Conservation (phyloP, 2,888 invertebrate genomes). For the Pherbina coryleti region DNA sequence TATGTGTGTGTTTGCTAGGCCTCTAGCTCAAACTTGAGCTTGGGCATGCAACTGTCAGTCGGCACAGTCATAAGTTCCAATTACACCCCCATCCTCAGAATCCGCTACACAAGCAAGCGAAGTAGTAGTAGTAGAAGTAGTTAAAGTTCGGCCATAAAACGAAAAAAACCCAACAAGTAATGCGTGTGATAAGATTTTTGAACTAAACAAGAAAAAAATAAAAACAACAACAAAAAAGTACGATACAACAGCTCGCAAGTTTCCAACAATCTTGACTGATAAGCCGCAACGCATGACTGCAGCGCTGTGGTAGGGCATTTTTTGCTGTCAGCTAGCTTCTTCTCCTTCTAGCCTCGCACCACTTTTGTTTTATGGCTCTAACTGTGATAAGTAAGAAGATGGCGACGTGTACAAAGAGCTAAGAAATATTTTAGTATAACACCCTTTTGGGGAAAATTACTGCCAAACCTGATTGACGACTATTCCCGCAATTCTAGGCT, state of each 20-base stretch:
- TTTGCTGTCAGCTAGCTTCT: not conserved
- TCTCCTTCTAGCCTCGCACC: not conserved
- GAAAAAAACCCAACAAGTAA: not conserved
- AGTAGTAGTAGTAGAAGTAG: not conserved
- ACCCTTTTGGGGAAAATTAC: not conserved
- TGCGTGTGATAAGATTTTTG: not conserved
- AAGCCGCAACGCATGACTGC: not conserved
- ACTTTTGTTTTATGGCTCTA: not conserved
- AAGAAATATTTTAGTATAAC: too few species aligned
- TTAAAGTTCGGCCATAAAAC: not conserved
- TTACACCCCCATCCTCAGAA: not conserved
- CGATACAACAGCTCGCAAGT: not conserved
- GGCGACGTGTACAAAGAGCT: not conserved
- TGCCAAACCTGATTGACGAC: not conserved
- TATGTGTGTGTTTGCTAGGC: not conserved
- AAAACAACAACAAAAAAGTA: not conserved
- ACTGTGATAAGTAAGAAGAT: not conserved
- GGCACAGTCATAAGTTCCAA: constrained; percentile 21
- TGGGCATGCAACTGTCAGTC: constrained; percentile 14
- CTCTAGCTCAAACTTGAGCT: not conserved
- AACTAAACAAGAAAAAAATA: too few species aligned
- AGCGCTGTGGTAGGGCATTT: not conserved
- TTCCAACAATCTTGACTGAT: not conserved
- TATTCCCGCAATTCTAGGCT: not conserved
- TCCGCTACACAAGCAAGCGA: too few species aligned